Evolutionary conservation across 2,888 invertebrate species (phyloP).

Genomic region (Volucella inflata): DNA sequence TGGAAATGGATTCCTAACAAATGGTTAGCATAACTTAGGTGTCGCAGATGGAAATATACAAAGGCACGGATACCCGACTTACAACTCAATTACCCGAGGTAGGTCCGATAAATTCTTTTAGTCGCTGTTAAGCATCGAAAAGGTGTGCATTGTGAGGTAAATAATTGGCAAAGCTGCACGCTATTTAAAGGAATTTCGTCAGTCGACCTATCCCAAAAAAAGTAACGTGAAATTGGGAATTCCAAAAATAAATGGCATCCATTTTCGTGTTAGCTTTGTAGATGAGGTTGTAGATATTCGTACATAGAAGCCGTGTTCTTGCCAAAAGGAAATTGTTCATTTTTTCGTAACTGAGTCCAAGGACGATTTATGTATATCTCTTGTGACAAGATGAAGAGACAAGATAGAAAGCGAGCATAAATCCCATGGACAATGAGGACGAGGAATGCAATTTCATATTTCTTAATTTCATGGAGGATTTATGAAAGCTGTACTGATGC

Average conservation of each 20-base stretch:
- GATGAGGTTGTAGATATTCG: neutral
- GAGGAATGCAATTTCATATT: constrained; percentile 11
- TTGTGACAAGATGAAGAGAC: constrained; percentile 6
- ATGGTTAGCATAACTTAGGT: constrained; percentile 72
- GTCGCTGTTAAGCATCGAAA: constrained; percentile 48
- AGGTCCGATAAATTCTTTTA: constrained; percentile 44
- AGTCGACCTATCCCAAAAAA: constrained; percentile 12
- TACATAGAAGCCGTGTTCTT: neutral
- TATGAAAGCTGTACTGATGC: neutral
- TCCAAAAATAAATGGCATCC: neutral
- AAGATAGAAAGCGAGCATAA: neutral
- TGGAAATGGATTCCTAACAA: constrained; percentile 54
- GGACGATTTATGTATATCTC: constrained; percentile 22
- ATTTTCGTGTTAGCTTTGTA: neutral
- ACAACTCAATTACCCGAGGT: constrained; percentile 68
- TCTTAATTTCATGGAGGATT: constrained; percentile 34
- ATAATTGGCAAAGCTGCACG: constrained; percentile 63
- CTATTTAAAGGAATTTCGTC: constrained; percentile 18
- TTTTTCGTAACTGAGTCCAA: constrained; percentile 1
- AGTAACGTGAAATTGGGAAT: neutral
- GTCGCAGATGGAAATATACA: constrained; percentile 62
- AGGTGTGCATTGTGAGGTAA: constrained; percentile 68
- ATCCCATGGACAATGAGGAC: neutral
- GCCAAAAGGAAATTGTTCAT: neutral
- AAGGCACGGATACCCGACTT: constrained; percentile 13